These are phyloP conservation scores for Nudaria mundana DNA, from an alignment of 2,888 invertebrate genomes.

Conservation along the genomic window DNA sequence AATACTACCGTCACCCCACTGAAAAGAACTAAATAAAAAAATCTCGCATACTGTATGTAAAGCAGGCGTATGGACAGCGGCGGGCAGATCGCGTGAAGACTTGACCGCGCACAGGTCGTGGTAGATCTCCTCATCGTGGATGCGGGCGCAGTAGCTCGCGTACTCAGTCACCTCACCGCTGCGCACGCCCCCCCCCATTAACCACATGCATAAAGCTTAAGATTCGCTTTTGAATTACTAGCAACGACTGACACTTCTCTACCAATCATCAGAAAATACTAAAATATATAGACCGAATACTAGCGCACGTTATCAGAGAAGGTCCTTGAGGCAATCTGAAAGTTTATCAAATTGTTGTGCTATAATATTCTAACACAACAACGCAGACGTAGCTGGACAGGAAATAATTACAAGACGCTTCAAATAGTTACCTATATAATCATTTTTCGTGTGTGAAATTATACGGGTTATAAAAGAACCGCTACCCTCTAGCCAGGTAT, in stretches of 20 bases:
- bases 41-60: constrained; percentile 74
- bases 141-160: constrained; percentile 85
- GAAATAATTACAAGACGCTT: too few species aligned
- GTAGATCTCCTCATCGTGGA: constrained; percentile 95
- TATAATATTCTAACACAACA: too few species aligned
- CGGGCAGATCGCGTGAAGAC: constrained; percentile 76
- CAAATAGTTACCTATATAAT: too few species aligned
- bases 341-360: too few species aligned
- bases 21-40: constrained; percentile 37
- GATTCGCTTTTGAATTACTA: constrained; percentile 30
- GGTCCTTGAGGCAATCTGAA: too few species aligned
- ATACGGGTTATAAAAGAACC: too few species aligned
- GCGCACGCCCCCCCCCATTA: constrained; percentile 46
- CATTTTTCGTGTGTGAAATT: too few species aligned
- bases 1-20: constrained; percentile 23
- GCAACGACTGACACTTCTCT: constrained; percentile 6
- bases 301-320: constrained; percentile 7
- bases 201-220: constrained; percentile 31
- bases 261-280: background rate
- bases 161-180: constrained; percentile 81
- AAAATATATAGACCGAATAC: background rate
- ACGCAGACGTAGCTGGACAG: too few species aligned
- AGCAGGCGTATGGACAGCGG: constrained; percentile 66
- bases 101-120: constrained; percentile 94
- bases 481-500: too few species aligned